A percentile compares a stretch with the other conserved stretches of the same genome.
Evolutionary conservation across 2,888 invertebrate genomes (phyloP).

Genomic region (Coecobrya sp.): DNA sequence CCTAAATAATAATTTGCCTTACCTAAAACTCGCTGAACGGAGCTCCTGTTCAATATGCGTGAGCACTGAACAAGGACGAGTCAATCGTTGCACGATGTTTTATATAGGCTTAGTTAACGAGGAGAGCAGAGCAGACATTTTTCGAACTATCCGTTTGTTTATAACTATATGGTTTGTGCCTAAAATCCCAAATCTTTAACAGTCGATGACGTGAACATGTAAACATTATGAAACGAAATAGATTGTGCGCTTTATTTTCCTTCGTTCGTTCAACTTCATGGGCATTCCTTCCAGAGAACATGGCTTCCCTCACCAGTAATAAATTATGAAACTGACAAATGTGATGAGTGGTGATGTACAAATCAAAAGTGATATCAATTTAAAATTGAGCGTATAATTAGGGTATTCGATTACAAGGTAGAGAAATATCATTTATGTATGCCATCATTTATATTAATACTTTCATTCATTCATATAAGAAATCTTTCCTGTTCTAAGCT

Average conservation of each 20-base stretch:
- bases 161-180: too few relatives aligned
- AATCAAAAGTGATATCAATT: background rate
- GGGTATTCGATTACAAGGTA: background rate
- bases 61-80: slow-evolving; percentile 1
- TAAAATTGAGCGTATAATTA: background rate
- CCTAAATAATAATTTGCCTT: slow-evolving; percentile 7
- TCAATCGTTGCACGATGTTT: background rate
- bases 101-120: background rate
- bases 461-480: background rate
- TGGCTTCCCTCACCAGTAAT: background rate
- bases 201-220: slow-evolving; percentile 56
- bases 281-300: background rate
- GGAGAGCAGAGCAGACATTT: background rate
- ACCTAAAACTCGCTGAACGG: background rate
- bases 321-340: slow-evolving; percentile 11
- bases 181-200: slow-evolving; percentile 30
- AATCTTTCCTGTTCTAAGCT: too few relatives aligned
- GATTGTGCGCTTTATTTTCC: background rate
- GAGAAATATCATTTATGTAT: background rate
- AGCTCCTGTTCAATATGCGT: background rate
- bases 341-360: background rate
- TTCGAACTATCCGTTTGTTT: slow-evolving; percentile 3
- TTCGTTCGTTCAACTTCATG: slow-evolving; percentile 38
- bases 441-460: background rate
- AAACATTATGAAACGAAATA: slow-evolving; percentile 45